These are phyloP conservation scores for Chromis chromis DNA, from an alignment of 2,797 vertebrate genomes.

Conservation along the genomic window DNA sequence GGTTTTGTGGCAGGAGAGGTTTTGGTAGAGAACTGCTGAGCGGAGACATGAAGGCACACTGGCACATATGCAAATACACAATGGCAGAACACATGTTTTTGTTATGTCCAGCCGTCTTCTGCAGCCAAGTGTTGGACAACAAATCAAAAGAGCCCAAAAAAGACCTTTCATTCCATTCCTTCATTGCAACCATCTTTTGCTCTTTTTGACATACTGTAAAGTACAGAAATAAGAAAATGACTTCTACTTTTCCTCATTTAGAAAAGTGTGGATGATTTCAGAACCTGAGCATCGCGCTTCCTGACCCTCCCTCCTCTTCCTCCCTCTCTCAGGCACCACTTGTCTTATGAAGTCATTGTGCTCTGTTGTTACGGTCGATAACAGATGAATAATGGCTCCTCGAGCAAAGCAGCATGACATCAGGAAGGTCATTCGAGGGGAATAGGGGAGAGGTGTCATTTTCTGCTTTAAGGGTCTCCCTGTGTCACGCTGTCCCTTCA, in stretches of 20 bases:
- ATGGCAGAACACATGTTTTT: conserved; percentile 33
- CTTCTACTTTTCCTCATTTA: conserved; percentile 28
- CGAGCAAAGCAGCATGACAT: conserved; percentile 61
- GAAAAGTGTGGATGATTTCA: conserved; percentile 54
- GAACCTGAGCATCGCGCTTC: conserved; percentile 30
- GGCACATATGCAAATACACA: conserved; percentile 29
- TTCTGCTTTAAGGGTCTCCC: conserved; percentile 33
- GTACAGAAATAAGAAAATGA: conserved; percentile 29
- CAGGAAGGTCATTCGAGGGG: conserved; percentile 55
- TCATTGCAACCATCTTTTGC: background rate
- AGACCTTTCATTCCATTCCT: background rate
- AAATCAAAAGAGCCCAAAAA: conserved; percentile 3
- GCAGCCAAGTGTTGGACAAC: conserved; percentile 12
- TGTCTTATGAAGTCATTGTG: conserved; percentile 69
- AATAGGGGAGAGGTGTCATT: conserved; percentile 57
- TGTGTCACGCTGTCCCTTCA: conserved; percentile 37
- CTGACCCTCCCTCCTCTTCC: conserved; percentile 34
- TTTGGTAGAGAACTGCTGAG: conserved; percentile 35
- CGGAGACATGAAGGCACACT: conserved; percentile 9
- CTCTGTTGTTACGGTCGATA: conserved; percentile 59
- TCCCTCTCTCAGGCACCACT: conserved; percentile 57
- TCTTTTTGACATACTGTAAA: background rate
- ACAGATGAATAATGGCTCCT: conserved; percentile 68
- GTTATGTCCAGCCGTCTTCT: conserved; percentile 14
- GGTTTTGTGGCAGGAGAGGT: conserved; percentile 19